A percentile compares a stretch with the other conserved stretches of the same genome.
These are phyloP conservation scores for Doryteuthis pealeii DNA, from an alignment of 1,140 invertebrate genomes.

Conservation along the genomic window DNA sequence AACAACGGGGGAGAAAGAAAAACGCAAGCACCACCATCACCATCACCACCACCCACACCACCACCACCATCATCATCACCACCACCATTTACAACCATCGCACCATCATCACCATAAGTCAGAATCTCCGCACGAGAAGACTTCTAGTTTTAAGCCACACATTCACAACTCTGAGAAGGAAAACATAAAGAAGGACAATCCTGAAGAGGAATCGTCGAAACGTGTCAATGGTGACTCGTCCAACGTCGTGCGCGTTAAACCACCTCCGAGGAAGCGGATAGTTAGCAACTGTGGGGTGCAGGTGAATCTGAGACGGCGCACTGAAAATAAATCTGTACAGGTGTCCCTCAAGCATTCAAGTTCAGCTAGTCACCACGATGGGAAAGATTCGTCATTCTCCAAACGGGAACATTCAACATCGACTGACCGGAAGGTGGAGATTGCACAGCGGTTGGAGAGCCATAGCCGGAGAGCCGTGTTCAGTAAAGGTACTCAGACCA, in stretches of 20 bases:
- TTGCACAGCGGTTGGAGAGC: neutral
- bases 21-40: conserved; percentile 20
- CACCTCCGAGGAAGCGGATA: conserved; percentile 35
- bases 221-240: neutral
- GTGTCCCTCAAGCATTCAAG: conserved; percentile 21
- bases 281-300: conserved; percentile 50
- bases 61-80: conserved; percentile 30
- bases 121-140: conserved; percentile 18
- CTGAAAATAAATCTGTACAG: conserved; percentile 41
- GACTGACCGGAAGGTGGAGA: neutral
- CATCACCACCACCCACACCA: conserved; percentile 27
- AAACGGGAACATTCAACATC: neutral
- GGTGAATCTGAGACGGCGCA: conserved; percentile 42
- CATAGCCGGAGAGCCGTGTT: neutral
- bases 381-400: neutral
- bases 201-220: neutral
- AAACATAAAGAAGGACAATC: conserved; percentile 2
- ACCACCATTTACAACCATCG: conserved; percentile 20
- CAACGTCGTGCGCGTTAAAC: neutral
- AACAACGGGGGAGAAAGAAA: conserved; percentile 5
- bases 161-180: conserved; percentile 6
- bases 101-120: conserved; percentile 36
- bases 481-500: neutral
- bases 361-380: neutral
- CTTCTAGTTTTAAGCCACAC: neutral